These are phyloP conservation scores for Chauna torquata DNA, from an alignment of 2,113 vertebrate species.

Conservation along the genomic window DNA sequence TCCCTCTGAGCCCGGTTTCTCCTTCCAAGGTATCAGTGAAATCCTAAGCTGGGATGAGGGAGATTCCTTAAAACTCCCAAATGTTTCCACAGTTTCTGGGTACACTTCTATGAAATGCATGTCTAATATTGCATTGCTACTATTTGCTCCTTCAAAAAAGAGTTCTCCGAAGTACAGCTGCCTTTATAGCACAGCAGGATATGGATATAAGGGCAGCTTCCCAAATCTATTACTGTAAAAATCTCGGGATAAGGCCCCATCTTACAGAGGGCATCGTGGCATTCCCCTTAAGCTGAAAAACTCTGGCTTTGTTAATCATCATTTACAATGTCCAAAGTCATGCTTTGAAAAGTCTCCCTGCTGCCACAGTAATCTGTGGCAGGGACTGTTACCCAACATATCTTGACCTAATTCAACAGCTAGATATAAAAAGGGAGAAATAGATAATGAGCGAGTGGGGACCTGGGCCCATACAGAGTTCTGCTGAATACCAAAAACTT, in stretches of 20 bases:
- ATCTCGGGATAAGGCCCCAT: not conserved
- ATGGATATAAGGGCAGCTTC: not conserved
- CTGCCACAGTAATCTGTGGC: not conserved
- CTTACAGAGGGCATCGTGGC: not conserved
- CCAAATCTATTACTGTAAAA: not conserved
- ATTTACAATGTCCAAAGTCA: not conserved
- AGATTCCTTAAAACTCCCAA: not conserved
- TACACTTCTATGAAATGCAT: not conserved
- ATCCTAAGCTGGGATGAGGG: not conserved
- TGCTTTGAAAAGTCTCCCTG: not conserved
- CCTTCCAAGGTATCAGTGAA: not conserved
- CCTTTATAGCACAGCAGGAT: not conserved
- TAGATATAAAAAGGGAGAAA: not conserved
- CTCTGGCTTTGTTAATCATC: not conserved
- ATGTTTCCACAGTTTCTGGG: not conserved
- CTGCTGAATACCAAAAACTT: not conserved
- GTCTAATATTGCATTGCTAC: not conserved
- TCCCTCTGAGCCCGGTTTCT: slow-evolving; percentile 7
- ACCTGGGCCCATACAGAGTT: not conserved
- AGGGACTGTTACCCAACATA: not conserved
- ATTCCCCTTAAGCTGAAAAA: not conserved
- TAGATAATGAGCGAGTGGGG: not conserved
- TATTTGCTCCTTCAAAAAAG: not conserved
- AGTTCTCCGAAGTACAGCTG: not conserved
- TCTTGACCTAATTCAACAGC: not conserved